Conservation (phyloP, 2,888 invertebrate genomes). For the Alsophila aescularia region DNA sequence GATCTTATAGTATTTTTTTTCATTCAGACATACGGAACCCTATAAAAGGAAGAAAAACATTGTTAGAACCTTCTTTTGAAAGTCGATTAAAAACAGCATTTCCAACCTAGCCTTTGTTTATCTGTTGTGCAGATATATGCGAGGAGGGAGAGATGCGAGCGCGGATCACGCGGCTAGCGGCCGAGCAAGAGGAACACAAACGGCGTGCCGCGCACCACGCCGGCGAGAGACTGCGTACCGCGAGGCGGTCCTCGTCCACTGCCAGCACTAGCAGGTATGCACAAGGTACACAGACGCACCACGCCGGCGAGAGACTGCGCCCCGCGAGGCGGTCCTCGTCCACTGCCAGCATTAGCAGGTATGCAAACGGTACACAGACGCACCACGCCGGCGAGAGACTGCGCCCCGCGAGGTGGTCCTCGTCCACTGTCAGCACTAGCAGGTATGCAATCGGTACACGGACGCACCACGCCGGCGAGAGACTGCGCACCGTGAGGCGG, state of each 20-base stretch:
- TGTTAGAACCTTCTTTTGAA: too few species aligned
- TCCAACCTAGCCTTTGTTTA: too few species aligned
- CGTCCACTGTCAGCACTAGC: conserved; percentile 81
- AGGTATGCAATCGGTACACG: conserved; percentile 47
- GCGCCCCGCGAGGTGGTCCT: conserved; percentile 77
- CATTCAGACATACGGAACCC: too few species aligned
- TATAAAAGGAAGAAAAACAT: too few species aligned
- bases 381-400: conserved; percentile 71
- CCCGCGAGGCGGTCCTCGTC: conserved; percentile 79
- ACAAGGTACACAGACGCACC: conserved; percentile 46
- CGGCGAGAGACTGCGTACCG: conserved; percentile 75
- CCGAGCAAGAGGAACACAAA: conserved; percentile 92
- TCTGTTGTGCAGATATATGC: conserved; percentile 90
- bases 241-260: conserved; percentile 76
- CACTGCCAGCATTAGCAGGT: conserved; percentile 81
- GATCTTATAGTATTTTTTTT: too few species aligned
- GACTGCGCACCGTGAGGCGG: conserved; percentile 72
- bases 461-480: conserved; percentile 72
- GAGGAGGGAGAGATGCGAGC: conserved; percentile 97
- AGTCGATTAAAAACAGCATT: too few species aligned
- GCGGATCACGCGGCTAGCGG: conserved; percentile 93
- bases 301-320: conserved; percentile 72
- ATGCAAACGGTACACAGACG: conserved; percentile 42
- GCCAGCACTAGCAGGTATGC: conserved; percentile 80
- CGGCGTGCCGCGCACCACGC: conserved; percentile 80